Conservation (phyloP, 2,113 vertebrate species). For the Paralichthys olivaceus region DNA sequence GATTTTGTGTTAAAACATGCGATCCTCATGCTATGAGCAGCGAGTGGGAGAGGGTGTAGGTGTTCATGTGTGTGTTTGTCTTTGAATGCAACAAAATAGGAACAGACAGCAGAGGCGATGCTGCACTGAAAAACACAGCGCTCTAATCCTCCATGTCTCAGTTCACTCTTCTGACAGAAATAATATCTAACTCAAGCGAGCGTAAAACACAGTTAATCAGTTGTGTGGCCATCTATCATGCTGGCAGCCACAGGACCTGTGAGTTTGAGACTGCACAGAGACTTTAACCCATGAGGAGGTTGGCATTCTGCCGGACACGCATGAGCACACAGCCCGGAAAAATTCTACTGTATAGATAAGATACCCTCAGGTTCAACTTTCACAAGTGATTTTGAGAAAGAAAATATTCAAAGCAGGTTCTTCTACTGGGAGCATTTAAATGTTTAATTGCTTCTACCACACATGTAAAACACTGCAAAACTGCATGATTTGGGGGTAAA, state of each 20-base stretch:
- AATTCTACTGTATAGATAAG: not conserved
- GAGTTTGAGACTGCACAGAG: slow-evolving; percentile 25
- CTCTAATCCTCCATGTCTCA: slow-evolving; percentile 47
- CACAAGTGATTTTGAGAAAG: slow-evolving; percentile 1
- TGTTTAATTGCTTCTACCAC: not conserved
- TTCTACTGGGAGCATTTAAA: not conserved
- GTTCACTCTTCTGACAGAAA: slow-evolving; percentile 46
- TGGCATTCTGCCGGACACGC: slow-evolving; percentile 24
- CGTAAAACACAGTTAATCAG: slow-evolving; percentile 65
- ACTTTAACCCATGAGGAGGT: slow-evolving; percentile 16
- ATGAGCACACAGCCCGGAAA: not conserved
- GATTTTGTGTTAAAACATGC: slow-evolving; percentile 10
- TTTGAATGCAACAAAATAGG: slow-evolving; percentile 2
- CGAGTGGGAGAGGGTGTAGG: slow-evolving; percentile 6
- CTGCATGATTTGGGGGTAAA: slow-evolving; percentile 3
- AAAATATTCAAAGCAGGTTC: slow-evolving; percentile 8
- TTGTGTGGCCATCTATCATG: slow-evolving; percentile 62
- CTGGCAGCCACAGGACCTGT: slow-evolving; percentile 48
- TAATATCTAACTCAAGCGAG: slow-evolving; percentile 61
- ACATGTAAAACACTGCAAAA: no score
- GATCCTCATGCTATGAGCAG: slow-evolving; percentile 14
- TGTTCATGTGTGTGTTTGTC: not conserved
- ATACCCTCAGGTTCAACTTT: slow-evolving; percentile 15
- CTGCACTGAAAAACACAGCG: slow-evolving; percentile 16
- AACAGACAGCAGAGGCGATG: slow-evolving; percentile 28